These are phyloP conservation scores for Discoglossus pictus DNA, from an alignment of 2,797 vertebrate species.

Conservation along the genomic window DNA sequence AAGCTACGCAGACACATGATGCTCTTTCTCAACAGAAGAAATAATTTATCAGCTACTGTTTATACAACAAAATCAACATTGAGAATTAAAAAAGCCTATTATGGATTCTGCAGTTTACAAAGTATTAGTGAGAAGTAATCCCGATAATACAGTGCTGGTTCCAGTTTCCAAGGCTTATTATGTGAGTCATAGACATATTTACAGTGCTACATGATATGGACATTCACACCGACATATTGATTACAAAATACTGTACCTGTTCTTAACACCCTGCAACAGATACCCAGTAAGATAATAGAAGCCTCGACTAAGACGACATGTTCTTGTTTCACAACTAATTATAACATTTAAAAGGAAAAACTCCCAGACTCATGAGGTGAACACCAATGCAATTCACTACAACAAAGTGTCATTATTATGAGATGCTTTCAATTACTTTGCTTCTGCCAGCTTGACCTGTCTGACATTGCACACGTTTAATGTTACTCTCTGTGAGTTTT, in stretches of 20 bases:
- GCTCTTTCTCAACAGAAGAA: slow-evolving; percentile 21
- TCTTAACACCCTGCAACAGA: slow-evolving; percentile 71
- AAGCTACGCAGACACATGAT: slow-evolving; percentile 8
- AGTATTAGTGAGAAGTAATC: slow-evolving; percentile 45
- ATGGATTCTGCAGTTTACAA: slow-evolving; percentile 37
- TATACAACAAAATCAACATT: slow-evolving; percentile 49
- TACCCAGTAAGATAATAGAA: slow-evolving; percentile 65
- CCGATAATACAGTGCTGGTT: slow-evolving; percentile 42
- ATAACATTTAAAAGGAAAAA: slow-evolving; percentile 78
- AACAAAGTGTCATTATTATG: slow-evolving; percentile 51
- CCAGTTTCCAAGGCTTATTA: slow-evolving; percentile 50
- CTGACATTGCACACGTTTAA: slow-evolving; percentile 43
- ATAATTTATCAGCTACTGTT: slow-evolving; percentile 52
- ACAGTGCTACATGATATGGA: slow-evolving; percentile 50
- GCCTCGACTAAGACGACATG: slow-evolving; percentile 57
- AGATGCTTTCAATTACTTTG: slow-evolving; percentile 50
- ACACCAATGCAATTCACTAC: slow-evolving; percentile 59
- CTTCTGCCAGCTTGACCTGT: slow-evolving; percentile 39
- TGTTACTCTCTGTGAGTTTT: slow-evolving; percentile 42
- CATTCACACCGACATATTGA: slow-evolving; percentile 64
- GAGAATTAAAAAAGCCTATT: slow-evolving; percentile 35
- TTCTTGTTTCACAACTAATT: slow-evolving; percentile 72
- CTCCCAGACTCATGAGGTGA: slow-evolving; percentile 60
- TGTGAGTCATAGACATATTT: slow-evolving; percentile 52
- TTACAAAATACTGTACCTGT: slow-evolving; percentile 73